phyloP scores from a whole-genome alignment of 2,888 invertebrate genomes.

The Microplitis manilae region DNA sequence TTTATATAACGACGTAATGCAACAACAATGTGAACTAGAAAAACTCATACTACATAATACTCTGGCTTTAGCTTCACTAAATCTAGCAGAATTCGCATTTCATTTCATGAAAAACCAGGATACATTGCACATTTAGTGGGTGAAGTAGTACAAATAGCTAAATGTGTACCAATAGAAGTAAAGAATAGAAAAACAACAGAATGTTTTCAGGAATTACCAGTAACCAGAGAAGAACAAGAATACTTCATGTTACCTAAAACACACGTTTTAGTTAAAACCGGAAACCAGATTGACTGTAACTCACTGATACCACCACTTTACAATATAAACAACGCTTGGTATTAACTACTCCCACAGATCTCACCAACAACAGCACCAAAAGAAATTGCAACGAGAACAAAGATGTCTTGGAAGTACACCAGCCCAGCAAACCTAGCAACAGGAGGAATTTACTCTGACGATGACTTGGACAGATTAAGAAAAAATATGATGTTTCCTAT shows the following conservation, averaged over 20 bases:
- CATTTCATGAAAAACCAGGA: slow-evolving; percentile 49
- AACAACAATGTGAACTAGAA: slow-evolving; percentile 49
- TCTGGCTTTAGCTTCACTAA: slow-evolving; percentile 46
- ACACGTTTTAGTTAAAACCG: not conserved
- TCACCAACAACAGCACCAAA: not conserved
- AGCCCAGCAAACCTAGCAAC: not conserved
- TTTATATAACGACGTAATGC: slow-evolving; percentile 46
- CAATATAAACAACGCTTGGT: slow-evolving; percentile 2
- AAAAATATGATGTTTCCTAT: slow-evolving; percentile 38
- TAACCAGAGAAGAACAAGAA: not conserved
- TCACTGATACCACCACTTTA: not conserved
- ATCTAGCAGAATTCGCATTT: slow-evolving; percentile 51
- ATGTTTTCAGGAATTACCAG: slow-evolving; percentile 26
- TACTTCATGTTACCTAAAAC: not conserved
- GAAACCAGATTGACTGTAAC: not conserved
- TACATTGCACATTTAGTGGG: slow-evolving; percentile 52
- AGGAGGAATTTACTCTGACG: not conserved
- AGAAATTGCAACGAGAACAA: not conserved
- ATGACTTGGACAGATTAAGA: not conserved
- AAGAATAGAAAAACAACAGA: slow-evolving; percentile 6
- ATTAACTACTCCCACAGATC: not conserved
- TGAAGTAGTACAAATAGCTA: slow-evolving; percentile 28
- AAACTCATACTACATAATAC: slow-evolving; percentile 50
- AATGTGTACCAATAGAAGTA: slow-evolving; percentile 36
- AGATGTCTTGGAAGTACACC: not conserved